Percentiles rank a stretch among this genome's conserved stretches.
These are phyloP conservation scores for Tanaodytes sp. DNA, from an alignment of 2,888 invertebrate genomes.

Conservation along the genomic window DNA sequence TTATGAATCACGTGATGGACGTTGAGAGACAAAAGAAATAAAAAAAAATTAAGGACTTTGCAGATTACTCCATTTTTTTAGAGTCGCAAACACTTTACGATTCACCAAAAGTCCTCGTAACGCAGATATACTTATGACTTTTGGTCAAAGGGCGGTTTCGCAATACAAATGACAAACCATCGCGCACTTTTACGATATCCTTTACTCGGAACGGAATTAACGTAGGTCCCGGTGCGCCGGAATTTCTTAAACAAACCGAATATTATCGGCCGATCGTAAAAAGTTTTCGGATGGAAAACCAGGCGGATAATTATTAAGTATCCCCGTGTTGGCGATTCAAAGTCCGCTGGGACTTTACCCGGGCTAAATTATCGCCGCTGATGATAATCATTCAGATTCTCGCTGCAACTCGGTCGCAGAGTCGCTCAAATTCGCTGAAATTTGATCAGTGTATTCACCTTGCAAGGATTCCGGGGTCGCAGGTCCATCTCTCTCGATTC, in stretches of 20 bases:
- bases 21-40: too few relatives aligned
- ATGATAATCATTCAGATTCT: background rate
- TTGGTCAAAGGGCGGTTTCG: conserved; percentile 57
- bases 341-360: conserved; percentile 4
- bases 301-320: conserved; percentile 25
- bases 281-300: conserved; percentile 34
- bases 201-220: conserved; percentile 68
- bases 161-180: conserved; percentile 67
- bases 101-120: conserved; percentile 58
- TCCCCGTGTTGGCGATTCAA: conserved; percentile 15
- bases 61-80: too few relatives aligned
- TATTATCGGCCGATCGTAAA: conserved; percentile 45
- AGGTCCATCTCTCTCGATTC: conserved; percentile 82
- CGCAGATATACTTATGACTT: conserved; percentile 51
- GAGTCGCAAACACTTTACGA: too few relatives aligned
- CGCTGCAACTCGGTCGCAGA: too few relatives aligned
- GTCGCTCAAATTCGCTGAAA: too few relatives aligned
- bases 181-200: conserved; percentile 64
- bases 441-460: conserved; percentile 60
- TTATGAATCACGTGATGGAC: conserved; percentile 36
- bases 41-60: too few relatives aligned
- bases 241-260: conserved; percentile 36
- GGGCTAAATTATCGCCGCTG: background rate
- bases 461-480: conserved; percentile 78
- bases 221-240: conserved; percentile 35